phyloP scores from a whole-genome alignment of 2,888 invertebrate species.

The Mythimna loreyi region DNA sequence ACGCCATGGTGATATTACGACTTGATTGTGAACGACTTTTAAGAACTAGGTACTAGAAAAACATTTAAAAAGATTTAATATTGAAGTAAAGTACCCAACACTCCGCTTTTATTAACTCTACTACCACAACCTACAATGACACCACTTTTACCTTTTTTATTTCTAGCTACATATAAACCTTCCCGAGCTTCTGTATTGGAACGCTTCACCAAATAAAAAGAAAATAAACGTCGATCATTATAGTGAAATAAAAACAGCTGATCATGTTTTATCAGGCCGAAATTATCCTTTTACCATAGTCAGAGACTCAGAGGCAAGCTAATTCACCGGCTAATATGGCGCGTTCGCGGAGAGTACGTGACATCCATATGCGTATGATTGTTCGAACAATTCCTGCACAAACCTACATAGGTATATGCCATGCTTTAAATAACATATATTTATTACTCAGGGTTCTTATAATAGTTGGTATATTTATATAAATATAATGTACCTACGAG shows the following conservation, averaged over 20 bases:
- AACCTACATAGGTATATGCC: constrained; percentile 13
- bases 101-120: background rate
- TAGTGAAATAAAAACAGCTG: constrained; percentile 14
- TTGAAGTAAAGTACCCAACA: background rate
- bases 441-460: background rate
- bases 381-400: constrained; percentile 44
- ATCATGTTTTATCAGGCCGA: constrained; percentile 28
- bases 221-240: constrained; percentile 13
- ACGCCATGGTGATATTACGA: too few relatives aligned
- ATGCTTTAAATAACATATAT: constrained; percentile 27
- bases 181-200: background rate
- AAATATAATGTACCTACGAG: background rate
- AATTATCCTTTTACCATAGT: constrained; percentile 45
- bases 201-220: background rate
- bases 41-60: background rate
- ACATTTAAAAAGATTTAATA: background rate
- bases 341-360: constrained; percentile 50
- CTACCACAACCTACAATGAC: background rate
- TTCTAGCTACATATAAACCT: background rate
- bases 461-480: background rate
- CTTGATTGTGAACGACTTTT: background rate
- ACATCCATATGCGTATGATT: constrained; percentile 53
- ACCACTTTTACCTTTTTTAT: background rate
- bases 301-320: constrained; percentile 34
- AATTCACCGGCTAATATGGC: constrained; percentile 54